A percentile compares a stretch with the other conserved stretches of the same genome.
phyloP scores from a whole-genome alignment of 2,888 invertebrate species.

The Steinernema scapterisci region DNA sequence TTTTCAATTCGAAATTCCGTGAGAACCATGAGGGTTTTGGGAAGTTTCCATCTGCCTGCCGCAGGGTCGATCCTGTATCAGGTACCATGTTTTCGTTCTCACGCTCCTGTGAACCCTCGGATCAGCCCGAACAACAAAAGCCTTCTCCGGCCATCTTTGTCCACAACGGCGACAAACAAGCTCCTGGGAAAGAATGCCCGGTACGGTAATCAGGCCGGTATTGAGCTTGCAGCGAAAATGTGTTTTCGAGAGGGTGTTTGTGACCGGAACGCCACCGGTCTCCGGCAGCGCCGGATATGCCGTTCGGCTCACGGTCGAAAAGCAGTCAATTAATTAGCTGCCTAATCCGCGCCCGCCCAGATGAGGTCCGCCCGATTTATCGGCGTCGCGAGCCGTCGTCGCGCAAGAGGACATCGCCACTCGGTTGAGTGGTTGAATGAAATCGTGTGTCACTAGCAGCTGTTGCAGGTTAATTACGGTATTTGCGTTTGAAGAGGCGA shows the following conservation, averaged over 20 bases:
- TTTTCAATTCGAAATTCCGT: no score
- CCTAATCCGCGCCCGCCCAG: conserved; percentile 29
- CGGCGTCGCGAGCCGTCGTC: neutral
- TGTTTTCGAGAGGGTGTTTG: neutral
- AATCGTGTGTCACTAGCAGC: conserved; percentile 24
- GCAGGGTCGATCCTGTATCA: no score
- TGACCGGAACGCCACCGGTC: neutral
- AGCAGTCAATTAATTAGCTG: conserved; percentile 32
- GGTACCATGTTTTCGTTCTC: no score
- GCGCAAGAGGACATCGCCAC: neutral
- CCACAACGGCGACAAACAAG: no score
- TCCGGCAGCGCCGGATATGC: neutral
- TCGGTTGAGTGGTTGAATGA: no score
- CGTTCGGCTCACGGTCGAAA: neutral
- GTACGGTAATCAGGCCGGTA: neutral
- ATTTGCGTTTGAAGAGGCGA: conserved; percentile 17
- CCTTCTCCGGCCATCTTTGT: no score
- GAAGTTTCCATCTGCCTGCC: no score
- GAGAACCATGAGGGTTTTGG: no score
- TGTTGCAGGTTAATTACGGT: conserved; percentile 29
- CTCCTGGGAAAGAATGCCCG: no score
- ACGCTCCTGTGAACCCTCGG: no score
- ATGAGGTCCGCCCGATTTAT: conserved; percentile 29
- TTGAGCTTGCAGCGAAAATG: neutral
- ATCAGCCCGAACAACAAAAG: no score